Percentiles rank a stretch among this genome's conserved stretches.
Evolutionary conservation across 1,140 invertebrate genomes (phyloP).

Genomic region (Pseudomyrmex cubaensis): DNA sequence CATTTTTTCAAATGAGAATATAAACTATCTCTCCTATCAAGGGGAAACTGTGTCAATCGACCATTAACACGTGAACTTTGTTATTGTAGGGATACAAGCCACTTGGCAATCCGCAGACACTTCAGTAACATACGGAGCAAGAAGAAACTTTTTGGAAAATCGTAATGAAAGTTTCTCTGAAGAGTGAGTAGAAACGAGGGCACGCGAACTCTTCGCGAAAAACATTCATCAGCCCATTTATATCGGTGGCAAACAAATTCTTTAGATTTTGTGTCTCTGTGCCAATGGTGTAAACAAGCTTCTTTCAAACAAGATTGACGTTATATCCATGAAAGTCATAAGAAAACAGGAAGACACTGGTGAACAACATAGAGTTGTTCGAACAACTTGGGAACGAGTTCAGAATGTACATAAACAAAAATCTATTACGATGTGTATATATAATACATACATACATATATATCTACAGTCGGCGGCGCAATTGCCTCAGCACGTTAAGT

Average conservation of each 20-base stretch:
- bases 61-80: constrained; percentile 50
- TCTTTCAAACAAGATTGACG: constrained; percentile 22
- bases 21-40: neutral
- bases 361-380: constrained; percentile 28
- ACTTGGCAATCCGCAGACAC: constrained; percentile 74
- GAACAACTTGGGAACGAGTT: constrained; percentile 19
- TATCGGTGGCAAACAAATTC: constrained; percentile 24
- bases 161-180: constrained; percentile 22
- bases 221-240: constrained; percentile 52
- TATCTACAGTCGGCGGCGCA: too few relatives aligned
- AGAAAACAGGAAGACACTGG: neutral
- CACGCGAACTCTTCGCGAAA: neutral
- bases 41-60: neutral
- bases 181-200: constrained; percentile 36
- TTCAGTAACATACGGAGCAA: constrained; percentile 69
- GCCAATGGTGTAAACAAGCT: constrained; percentile 56
- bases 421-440: constrained; percentile 35
- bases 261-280: constrained; percentile 47
- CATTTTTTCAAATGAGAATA: neutral
- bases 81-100: constrained; percentile 76
- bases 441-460: too few relatives aligned
- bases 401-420: constrained; percentile 64
- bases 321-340: neutral
- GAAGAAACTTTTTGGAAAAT: constrained; percentile 12
- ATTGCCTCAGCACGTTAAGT: too few relatives aligned